Percentiles rank a stretch among this genome's conserved stretches.
These are phyloP conservation scores for Mayetiola destructor DNA, from an alignment of 2,888 invertebrate species.

Conservation along the genomic window DNA sequence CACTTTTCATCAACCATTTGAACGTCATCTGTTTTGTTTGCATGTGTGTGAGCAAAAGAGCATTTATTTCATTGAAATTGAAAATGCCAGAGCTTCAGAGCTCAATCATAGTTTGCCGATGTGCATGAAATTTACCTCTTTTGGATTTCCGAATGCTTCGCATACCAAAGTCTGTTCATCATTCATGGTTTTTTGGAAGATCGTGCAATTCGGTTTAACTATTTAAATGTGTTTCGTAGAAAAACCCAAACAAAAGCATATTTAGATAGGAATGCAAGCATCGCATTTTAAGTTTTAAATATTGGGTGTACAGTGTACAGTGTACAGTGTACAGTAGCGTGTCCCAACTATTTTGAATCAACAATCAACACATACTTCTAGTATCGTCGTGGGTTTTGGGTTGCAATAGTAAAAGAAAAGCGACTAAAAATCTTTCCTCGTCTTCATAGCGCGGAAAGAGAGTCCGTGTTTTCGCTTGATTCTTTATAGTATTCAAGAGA, in stretches of 20 bases:
- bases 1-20: constrained; percentile 70
- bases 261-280: background rate
- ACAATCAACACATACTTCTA: no score
- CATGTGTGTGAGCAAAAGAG: background rate
- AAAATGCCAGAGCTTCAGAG: background rate
- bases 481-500: no score
- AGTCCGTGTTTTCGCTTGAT: no score
- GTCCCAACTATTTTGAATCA: no score
- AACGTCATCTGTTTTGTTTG: constrained; percentile 54
- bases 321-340: no score
- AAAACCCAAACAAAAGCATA: background rate
- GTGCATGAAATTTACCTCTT: constrained; percentile 33
- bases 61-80: background rate
- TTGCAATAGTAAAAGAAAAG: no score
- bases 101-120: background rate
- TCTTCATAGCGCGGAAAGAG: no score
- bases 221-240: constrained; percentile 18
- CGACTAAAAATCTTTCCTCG: no score
- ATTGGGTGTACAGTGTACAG: no score
- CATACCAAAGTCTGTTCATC: constrained; percentile 67
- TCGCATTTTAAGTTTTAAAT: background rate
- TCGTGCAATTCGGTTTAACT: constrained; percentile 76
- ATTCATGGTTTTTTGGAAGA: constrained; percentile 55
- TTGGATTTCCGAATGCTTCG: constrained; percentile 66
- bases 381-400: no score